Conservation (phyloP, 2,113 vertebrate species). For the Tiliqua scincoides region DNA sequence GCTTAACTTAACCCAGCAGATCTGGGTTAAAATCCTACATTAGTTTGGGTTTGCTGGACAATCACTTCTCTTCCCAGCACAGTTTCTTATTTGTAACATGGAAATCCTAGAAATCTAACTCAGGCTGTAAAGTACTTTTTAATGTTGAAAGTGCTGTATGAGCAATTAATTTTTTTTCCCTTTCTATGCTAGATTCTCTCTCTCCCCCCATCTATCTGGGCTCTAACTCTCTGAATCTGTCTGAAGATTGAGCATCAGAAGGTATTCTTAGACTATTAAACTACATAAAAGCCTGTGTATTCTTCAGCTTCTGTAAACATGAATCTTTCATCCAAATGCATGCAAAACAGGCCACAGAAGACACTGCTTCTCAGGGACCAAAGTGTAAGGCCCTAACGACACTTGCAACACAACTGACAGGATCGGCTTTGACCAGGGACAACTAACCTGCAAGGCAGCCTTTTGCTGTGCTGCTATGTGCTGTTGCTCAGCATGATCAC, state of each 20-base stretch:
- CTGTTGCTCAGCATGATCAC: conserved; percentile 95
- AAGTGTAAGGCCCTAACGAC: not conserved
- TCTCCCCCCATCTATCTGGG: too few species aligned
- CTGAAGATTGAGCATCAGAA: not conserved
- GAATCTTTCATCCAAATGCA: not conserved
- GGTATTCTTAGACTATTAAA: not conserved
- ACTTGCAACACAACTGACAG: not conserved
- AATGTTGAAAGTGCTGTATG: not conserved
- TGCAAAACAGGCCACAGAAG: not conserved
- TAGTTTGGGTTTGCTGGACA: not conserved
- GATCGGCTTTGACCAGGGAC: not conserved
- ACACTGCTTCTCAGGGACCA: not conserved
- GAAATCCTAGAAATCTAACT: not conserved
- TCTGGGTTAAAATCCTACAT: not conserved
- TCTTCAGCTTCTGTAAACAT: not conserved
- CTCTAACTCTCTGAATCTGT: not conserved
- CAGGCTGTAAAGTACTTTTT: not conserved
- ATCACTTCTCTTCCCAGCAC: not conserved
- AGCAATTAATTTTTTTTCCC: too few species aligned
- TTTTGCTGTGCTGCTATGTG: conserved; percentile 97
- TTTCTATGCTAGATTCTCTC: not conserved
- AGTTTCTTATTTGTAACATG: not conserved
- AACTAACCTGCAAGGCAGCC: conserved; percentile 90
- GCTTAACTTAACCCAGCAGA: not conserved
- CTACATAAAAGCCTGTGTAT: too few species aligned